Evolutionary conservation across 1,140 invertebrate species (phyloP), one percentile per base, ranked within the genome.

Genomic region (Zaprionus davidi): DNA sequence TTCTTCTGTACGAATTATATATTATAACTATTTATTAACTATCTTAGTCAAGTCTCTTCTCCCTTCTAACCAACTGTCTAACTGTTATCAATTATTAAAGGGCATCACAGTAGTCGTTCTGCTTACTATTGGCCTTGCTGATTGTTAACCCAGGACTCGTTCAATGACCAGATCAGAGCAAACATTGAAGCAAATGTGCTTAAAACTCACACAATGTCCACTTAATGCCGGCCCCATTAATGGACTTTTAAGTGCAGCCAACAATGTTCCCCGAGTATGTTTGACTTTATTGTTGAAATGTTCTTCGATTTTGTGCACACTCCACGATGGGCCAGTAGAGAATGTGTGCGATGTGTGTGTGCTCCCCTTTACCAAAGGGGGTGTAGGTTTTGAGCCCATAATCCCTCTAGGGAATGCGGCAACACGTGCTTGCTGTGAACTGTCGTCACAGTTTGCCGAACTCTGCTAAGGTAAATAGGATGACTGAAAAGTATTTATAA

Each of bases 171-270:
- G 68, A 59, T 76, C 63, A 24, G 28, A 36, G 56, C 74, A 75
- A 74, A 88, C 81, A 88, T 81, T 82, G 67, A 55, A 72, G 76
- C 69, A 79, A 88, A 79, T 87, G 85, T 81, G 81, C 81, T 76
- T 71, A 73, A 88, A 88, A 83, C 74, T 75, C 71, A 65, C 69
- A 84, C 71, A 84, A 84, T 88, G 85, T 90, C 75, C 85, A 84
- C 81, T 87, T 87, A 87, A 84, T 88, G 81, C 84, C 71, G 55
- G 46, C 46, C 53, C 70, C 84, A 88, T 90, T 88, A 88, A 88
- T 90, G 84, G 84, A 88, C 81, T 88, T 90, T 88, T 88, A 88
- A 90, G 85, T 88, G 84, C 81, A 72, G 60, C 81, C 81, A 88
- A 81, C 85, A 83, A 76, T 76, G 81, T 81, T 81, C 75, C 41